Percentiles rank a stretch among this genome's conserved stretches.
Evolutionary conservation across 1,140 invertebrate genomes (phyloP).

Genomic region (Achroia grisella): DNA sequence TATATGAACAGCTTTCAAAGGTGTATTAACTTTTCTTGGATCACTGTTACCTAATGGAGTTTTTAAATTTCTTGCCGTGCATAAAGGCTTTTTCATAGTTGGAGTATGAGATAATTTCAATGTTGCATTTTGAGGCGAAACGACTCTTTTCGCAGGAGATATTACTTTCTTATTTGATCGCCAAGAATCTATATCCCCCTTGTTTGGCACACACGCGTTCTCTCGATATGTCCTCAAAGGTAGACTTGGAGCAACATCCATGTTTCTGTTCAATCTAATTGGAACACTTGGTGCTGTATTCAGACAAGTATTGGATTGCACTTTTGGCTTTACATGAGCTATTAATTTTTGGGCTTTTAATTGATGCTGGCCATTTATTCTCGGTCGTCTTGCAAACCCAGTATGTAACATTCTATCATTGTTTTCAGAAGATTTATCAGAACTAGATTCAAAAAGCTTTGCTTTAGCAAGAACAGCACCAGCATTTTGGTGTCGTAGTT

Average conservation of each 20-base stretch:
- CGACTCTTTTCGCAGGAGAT: slow-evolving; percentile 38
- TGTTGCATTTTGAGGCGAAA: slow-evolving; percentile 33
- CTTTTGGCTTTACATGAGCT: slow-evolving; percentile 29
- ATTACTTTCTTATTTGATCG: slow-evolving; percentile 38
- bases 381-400: slow-evolving; percentile 53
- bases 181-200: slow-evolving; percentile 14
- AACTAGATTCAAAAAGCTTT: slow-evolving; percentile 75
- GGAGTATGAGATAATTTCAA: slow-evolving; percentile 42
- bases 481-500: slow-evolving; percentile 76
- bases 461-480: slow-evolving; percentile 79
- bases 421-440: slow-evolving; percentile 59
- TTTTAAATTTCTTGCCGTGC: slow-evolving; percentile 36
- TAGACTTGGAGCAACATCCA: slow-evolving; percentile 4
- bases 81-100: slow-evolving; percentile 46
- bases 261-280: slow-evolving; percentile 10
- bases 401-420: slow-evolving; percentile 37
- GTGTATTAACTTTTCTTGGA: slow-evolving; percentile 39
- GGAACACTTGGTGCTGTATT: slow-evolving; percentile 11
- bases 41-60: slow-evolving; percentile 29
- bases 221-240: slow-evolving; percentile 2
- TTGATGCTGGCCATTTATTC: slow-evolving; percentile 30
- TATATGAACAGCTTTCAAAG: slow-evolving; percentile 54
- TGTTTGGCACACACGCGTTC: not conserved
- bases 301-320: slow-evolving; percentile 8
- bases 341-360: slow-evolving; percentile 32